A percentile compares a stretch with the other conserved stretches of the same genome.
Evolutionary conservation across 2,888 invertebrate genomes (phyloP).

Genomic region (Monopis laevigella): DNA sequence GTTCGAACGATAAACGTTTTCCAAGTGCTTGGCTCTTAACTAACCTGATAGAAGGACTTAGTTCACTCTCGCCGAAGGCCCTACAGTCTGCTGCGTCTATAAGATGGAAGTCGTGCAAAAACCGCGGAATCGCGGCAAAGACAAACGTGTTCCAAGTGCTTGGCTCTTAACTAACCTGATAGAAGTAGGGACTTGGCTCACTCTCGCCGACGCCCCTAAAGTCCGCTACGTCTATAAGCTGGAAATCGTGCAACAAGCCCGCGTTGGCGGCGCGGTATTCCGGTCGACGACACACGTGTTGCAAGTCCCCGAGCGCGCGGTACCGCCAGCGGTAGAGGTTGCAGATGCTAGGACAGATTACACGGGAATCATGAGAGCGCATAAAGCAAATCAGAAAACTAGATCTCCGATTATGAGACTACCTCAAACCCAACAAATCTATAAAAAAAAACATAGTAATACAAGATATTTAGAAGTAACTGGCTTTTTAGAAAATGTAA

Average conservation of each 20-base stretch:
- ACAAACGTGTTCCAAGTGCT: no score
- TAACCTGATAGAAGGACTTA: slow-evolving; percentile 98
- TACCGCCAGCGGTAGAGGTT: slow-evolving; percentile 97
- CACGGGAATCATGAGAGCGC: no score
- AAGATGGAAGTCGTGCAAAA: slow-evolving; percentile 92
- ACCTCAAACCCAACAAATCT: no score
- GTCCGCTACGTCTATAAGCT: slow-evolving; percentile 95
- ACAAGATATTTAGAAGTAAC: no score
- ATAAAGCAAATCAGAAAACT: no score
- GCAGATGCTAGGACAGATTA: slow-evolving; percentile 86
- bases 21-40: no score
- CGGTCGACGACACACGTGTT: slow-evolving; percentile 83
- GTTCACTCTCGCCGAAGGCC: slow-evolving; percentile 96
- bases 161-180: slow-evolving; percentile 73
- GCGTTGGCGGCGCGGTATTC: slow-evolving; percentile 93
- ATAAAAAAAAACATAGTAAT: no score
- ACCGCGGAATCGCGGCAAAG: slow-evolving; percentile 93
- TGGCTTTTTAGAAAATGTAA: no score
- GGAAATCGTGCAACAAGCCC: slow-evolving; percentile 93
- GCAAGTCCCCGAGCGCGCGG: slow-evolving; percentile 92
- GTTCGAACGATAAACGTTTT: no score
- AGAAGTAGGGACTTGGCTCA: slow-evolving; percentile 98
- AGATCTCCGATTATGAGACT: no score
- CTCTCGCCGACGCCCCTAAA: slow-evolving; percentile 97
- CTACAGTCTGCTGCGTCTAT: slow-evolving; percentile 97